A percentile compares a stretch with the other conserved stretches of the same genome.
Evolutionary conservation across 2,888 invertebrate species (phyloP).

Genomic region (Oxytorus armatus): DNA sequence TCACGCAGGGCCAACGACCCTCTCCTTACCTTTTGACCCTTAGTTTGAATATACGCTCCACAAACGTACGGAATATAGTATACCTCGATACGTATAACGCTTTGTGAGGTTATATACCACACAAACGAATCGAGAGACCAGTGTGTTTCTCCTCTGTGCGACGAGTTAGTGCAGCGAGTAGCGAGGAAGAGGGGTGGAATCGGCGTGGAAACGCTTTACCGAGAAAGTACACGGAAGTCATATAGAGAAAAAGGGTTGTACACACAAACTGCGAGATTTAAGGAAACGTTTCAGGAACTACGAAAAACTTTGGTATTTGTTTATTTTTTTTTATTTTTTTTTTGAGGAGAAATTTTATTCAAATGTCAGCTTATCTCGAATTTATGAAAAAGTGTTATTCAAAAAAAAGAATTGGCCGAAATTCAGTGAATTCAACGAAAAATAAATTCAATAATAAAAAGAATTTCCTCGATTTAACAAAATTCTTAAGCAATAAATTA

Average conservation of each 20-base stretch:
- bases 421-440: too few species aligned
- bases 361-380: too few species aligned
- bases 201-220: constrained; percentile 75
- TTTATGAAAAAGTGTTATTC: too few species aligned
- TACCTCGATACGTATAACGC: neutral
- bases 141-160: constrained; percentile 14
- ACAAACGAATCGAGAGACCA: neutral
- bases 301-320: too few species aligned
- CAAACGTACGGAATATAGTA: constrained; percentile 7
- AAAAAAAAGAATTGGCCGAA: too few species aligned
- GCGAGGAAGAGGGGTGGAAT: constrained; percentile 1
- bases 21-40: constrained; percentile 78
- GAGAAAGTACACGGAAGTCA: constrained; percentile 72
- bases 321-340: too few species aligned
- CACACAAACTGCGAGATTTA: too few species aligned
- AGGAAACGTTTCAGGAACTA: too few species aligned
- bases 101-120: neutral
- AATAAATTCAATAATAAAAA: too few species aligned
- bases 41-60: constrained; percentile 27
- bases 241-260: constrained; percentile 53
- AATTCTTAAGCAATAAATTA: too few species aligned
- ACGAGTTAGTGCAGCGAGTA: constrained; percentile 31
- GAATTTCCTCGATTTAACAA: too few species aligned
- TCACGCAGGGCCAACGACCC: constrained; percentile 78
- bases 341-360: too few species aligned